These are phyloP conservation scores for Leucoraja erinaceus DNA, from an alignment of 2,113 vertebrate species.

Conservation along the genomic window DNA sequence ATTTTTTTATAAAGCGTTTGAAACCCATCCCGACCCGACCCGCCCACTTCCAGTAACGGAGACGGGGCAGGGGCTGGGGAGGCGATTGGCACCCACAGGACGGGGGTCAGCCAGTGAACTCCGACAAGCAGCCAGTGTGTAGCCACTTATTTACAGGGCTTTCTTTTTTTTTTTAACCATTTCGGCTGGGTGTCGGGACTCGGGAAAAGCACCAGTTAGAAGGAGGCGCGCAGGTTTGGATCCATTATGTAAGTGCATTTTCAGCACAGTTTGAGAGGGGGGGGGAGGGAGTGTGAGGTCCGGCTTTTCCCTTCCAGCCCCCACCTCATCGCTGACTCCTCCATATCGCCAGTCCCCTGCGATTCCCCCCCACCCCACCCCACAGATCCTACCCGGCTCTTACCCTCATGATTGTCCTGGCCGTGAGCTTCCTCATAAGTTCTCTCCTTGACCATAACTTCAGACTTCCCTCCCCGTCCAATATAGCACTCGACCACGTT, in stretches of 20 bases:
- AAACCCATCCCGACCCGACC: background rate
- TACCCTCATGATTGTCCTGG: background rate
- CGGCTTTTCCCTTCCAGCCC: background rate
- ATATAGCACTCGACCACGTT: background rate
- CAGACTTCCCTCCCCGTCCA: background rate
- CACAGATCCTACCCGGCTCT: background rate
- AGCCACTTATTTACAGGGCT: no score
- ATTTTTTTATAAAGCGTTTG: background rate
- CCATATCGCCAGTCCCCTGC: background rate
- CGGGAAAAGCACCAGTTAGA: background rate
- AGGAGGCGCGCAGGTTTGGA: background rate
- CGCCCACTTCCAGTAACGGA: background rate
- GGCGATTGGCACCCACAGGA: no score
- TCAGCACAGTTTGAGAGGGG: background rate
- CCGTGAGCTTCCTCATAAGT: no score
- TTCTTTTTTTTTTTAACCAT: background rate
- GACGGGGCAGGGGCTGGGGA: no score
- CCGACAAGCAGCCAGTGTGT: no score
- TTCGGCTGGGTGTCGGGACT: background rate
- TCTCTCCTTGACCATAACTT: background rate
- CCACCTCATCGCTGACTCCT: background rate
- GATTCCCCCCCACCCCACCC: no score
- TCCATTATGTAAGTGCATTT: background rate
- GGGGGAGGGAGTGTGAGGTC: background rate
- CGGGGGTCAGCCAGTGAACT: no score